Evolutionary conservation across 2,888 invertebrate species (phyloP).

Genomic region (Polyploca ridens): DNA sequence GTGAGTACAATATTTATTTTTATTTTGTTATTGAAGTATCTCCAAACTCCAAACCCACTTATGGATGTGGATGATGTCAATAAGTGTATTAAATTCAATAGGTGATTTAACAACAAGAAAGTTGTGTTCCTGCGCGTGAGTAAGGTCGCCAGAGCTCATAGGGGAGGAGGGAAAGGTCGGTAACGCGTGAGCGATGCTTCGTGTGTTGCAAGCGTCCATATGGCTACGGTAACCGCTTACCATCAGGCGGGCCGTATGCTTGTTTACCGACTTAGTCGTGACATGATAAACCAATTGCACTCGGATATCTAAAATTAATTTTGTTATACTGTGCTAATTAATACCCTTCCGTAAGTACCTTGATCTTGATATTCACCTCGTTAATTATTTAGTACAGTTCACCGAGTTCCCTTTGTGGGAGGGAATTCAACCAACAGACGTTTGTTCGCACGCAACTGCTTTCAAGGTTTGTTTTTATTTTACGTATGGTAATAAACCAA

Average conservation of each 20-base stretch:
- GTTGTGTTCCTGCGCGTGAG: too few relatives aligned
- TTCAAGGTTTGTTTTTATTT: constrained; percentile 8
- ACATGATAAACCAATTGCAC: too few relatives aligned
- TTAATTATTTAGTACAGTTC: background rate
- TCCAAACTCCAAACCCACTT: background rate
- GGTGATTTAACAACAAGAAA: background rate
- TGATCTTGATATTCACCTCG: background rate
- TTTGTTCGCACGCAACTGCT: background rate
- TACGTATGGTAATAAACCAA: background rate
- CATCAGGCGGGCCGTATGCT: too few relatives aligned
- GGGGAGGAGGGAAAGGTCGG: too few relatives aligned
- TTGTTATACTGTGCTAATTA: background rate
- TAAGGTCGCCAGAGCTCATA: too few relatives aligned
- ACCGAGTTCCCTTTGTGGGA: background rate
- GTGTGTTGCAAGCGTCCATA: too few relatives aligned
- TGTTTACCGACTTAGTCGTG: too few relatives aligned
- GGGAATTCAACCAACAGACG: background rate
- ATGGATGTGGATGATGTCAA: background rate
- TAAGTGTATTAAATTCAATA: too few relatives aligned
- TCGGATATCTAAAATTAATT: background rate
- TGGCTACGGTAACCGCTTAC: too few relatives aligned
- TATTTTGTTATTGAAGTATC: background rate
- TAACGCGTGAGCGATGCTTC: too few relatives aligned
- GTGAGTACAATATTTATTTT: background rate
- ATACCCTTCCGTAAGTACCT: background rate